These are phyloP conservation scores for Lepisosteus osseus DNA, from an alignment of 2,113 vertebrate species.

Conservation along the genomic window DNA sequence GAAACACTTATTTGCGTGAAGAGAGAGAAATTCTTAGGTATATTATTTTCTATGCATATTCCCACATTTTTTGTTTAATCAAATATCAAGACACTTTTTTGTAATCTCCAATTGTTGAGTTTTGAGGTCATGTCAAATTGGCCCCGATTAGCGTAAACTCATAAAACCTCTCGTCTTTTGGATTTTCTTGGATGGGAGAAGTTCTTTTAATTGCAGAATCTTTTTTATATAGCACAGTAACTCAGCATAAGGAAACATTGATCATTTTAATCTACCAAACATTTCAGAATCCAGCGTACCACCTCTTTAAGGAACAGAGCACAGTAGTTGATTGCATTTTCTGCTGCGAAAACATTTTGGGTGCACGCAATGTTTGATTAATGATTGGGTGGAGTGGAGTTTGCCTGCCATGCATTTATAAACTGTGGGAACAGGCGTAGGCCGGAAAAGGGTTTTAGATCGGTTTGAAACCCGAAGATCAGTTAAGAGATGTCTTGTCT, in stretches of 20 bases:
- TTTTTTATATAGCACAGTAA: neutral
- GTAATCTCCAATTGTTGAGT: no score
- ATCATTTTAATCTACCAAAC: neutral
- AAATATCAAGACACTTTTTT: no score
- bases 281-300: neutral
- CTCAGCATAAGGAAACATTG: no score
- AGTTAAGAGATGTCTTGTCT: slow-evolving; percentile 43
- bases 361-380: slow-evolving; percentile 42
- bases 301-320: neutral
- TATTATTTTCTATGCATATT: no score
- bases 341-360: slow-evolving; percentile 6
- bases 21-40: no score
- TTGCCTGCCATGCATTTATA: slow-evolving; percentile 21
- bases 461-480: slow-evolving; percentile 29
- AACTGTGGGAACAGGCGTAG: slow-evolving; percentile 30
- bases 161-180: no score
- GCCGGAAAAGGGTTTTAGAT: slow-evolving; percentile 29
- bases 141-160: no score
- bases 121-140: no score
- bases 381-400: slow-evolving; percentile 35
- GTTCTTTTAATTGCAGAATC: no score
- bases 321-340: neutral
- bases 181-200: no score
- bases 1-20: no score
- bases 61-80: no score